Conservation (phyloP, 2,113 vertebrate genomes). For the Daphoenositta chrysoptera region DNA sequence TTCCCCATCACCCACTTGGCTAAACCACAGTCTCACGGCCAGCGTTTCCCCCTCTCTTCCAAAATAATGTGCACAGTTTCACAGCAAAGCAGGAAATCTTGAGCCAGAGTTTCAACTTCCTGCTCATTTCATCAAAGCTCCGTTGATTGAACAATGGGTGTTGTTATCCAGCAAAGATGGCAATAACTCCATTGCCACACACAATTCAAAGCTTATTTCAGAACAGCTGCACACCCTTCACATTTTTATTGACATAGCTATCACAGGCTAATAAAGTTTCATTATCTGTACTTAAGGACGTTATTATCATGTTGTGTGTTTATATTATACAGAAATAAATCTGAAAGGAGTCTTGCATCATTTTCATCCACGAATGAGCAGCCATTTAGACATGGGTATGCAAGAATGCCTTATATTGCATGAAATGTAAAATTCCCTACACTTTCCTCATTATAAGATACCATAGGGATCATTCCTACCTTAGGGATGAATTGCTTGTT, state of each 20-base stretch:
- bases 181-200: background rate
- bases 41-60: background rate
- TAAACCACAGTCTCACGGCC: background rate
- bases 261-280: slow-evolving; percentile 42
- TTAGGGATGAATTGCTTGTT: background rate
- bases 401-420: rapidly evolving
- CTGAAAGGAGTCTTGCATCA: background rate
- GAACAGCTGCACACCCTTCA: slow-evolving; percentile 32
- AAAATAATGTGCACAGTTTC: background rate
- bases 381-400: background rate
- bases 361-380: background rate
- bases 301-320: background rate
- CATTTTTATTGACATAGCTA: slow-evolving; percentile 35
- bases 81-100: background rate
- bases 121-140: background rate
- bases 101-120: background rate
- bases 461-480: background rate
- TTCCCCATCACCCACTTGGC: background rate
- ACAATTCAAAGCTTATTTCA: background rate
- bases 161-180: background rate
- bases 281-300: slow-evolving; percentile 26
- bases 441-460: background rate
- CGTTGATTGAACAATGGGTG: background rate
- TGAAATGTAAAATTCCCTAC: background rate
- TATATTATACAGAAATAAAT: slow-evolving; percentile 13